phyloP scores from a whole-genome alignment of 1,140 invertebrate genomes.

The Pararge aegeria region DNA sequence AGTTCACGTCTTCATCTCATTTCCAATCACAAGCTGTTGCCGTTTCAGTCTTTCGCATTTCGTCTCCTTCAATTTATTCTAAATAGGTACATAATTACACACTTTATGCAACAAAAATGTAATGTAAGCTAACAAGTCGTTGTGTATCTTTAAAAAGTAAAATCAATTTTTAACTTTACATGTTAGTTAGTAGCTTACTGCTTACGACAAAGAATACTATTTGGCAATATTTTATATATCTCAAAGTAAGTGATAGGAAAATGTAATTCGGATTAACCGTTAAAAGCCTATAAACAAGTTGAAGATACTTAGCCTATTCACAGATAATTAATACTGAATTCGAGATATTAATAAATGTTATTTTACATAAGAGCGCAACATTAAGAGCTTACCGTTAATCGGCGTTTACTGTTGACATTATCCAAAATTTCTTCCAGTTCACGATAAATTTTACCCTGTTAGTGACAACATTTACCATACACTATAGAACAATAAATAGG shows the following conservation, averaged over 20 bases:
- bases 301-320: constrained; percentile 20
- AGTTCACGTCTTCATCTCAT: constrained; percentile 44
- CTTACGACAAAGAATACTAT: neutral
- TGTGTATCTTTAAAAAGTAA: constrained; percentile 3
- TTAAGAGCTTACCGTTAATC: constrained; percentile 11
- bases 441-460: constrained; percentile 63
- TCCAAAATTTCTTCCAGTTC: constrained; percentile 23
- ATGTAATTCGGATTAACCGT: neutral
- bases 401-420: constrained; percentile 8
- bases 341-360: constrained; percentile 4
- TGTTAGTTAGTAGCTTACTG: constrained; percentile 1
- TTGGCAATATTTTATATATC: neutral
- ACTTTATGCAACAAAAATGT: neutral
- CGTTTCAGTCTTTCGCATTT: constrained; percentile 67
- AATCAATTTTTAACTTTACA: neutral
- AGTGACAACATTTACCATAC: constrained; percentile 64
- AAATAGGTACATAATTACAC: constrained; percentile 23
- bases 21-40: constrained; percentile 70
- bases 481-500: constrained; percentile 60
- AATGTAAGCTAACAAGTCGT: constrained; percentile 11
- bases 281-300: constrained; percentile 11
- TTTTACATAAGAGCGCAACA: constrained; percentile 13
- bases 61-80: constrained; percentile 34
- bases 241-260: neutral
- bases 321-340: constrained; percentile 30